Conservation (phyloP, 2,113 vertebrate species). For the Herpetotheres cachinnans region DNA sequence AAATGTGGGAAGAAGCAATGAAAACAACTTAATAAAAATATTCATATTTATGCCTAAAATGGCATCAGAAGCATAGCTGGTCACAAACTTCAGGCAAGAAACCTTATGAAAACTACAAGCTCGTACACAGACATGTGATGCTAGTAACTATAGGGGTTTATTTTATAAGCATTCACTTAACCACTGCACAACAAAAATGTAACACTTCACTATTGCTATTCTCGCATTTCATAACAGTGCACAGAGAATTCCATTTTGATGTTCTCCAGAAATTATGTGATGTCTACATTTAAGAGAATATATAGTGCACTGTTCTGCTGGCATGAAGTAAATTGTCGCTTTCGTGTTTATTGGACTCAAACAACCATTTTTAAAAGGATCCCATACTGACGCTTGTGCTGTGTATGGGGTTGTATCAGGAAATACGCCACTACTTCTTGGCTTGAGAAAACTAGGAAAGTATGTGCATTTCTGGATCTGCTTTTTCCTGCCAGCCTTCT, state of each 20-base stretch:
- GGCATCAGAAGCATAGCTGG: neutral
- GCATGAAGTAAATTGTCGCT: neutral
- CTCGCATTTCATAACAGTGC: slow-evolving; percentile 42
- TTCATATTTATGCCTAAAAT: neutral
- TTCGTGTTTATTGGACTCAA: neutral
- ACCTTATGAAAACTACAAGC: neutral
- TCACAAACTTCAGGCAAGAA: neutral
- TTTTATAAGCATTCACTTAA: slow-evolving; percentile 59
- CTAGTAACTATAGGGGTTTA: neutral
- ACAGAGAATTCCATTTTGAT: neutral
- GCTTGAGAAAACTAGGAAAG: neutral
- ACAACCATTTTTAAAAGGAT: neutral
- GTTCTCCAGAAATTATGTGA: neutral
- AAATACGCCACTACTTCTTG: neutral
- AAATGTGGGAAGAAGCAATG: neutral
- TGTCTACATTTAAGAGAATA: neutral
- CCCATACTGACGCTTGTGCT: neutral
- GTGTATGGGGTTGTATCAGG: neutral
- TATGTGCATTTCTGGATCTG: neutral
- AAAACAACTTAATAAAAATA: neutral
- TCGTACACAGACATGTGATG: neutral
- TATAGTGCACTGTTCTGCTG: neutral
- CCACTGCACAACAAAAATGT: slow-evolving; percentile 39
- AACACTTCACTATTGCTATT: slow-evolving; percentile 26
- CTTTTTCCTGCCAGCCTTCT: neutral